These are phyloP conservation scores for Seriola quinqueradiata DNA, from an alignment of 2,113 vertebrate species.

Conservation along the genomic window DNA sequence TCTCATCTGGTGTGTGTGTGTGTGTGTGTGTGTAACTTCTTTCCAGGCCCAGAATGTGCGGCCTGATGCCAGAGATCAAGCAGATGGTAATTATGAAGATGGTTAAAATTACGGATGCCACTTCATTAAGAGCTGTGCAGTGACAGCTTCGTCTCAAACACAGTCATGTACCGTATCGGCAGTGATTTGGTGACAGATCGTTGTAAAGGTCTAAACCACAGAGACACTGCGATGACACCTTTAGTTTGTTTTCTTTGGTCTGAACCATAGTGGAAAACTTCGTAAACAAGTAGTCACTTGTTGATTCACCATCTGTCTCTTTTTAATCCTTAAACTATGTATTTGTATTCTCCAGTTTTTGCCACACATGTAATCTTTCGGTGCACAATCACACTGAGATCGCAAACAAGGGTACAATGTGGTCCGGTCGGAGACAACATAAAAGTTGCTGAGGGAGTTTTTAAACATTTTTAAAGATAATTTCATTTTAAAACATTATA, in stretches of 20 bases:
- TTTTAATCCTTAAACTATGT: too few species aligned
- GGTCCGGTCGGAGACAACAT: too few species aligned
- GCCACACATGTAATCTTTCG: too few species aligned
- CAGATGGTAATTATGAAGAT: conserved; percentile 77
- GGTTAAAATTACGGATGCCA: conserved; percentile 34
- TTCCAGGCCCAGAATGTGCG: conserved; percentile 30
- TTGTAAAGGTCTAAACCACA: background rate
- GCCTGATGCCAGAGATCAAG: conserved; percentile 75
- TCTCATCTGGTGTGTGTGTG: conserved; percentile 43
- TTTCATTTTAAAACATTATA: too few species aligned
- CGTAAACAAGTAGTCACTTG: background rate
- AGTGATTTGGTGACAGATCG: background rate
- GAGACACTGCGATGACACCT: background rate
- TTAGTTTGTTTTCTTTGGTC: background rate
- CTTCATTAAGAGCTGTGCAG: conserved; percentile 33
- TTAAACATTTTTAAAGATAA: too few species aligned
- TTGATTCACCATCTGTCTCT: too few species aligned
- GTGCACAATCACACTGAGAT: too few species aligned
- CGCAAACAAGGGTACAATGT: too few species aligned
- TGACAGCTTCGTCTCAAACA: conserved; percentile 36
- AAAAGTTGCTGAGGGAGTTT: too few species aligned
- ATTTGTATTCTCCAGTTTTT: too few species aligned
- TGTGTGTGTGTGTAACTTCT: conserved; percentile 29
- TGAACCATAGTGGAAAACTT: background rate
- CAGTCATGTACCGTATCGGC: background rate